A percentile compares a stretch with the other conserved stretches of the same genome.
Conservation (phyloP, 2,888 invertebrate genomes). For the Nephrotoma appendiculata region DNA sequence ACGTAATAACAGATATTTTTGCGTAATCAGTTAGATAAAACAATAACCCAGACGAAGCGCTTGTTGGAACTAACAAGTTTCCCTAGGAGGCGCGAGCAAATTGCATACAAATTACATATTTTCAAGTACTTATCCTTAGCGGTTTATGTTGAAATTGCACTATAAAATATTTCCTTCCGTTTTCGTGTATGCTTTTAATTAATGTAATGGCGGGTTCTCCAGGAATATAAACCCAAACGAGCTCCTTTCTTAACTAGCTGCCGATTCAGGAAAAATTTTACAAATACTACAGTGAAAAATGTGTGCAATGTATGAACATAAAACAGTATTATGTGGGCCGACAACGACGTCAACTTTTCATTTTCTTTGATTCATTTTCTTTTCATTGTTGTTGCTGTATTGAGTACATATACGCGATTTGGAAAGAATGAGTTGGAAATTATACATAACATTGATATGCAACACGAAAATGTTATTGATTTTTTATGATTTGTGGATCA, state of each 20-base stretch:
- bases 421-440: neutral
- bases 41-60: no score
- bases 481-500: slow-evolving; percentile 1
- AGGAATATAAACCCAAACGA: no score
- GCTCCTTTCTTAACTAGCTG: neutral
- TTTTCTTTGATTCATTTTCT: neutral
- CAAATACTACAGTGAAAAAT: neutral
- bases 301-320: neutral
- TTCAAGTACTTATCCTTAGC: no score
- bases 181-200: no score
- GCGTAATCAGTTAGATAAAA: no score
- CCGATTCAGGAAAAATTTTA: neutral
- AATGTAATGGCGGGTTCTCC: no score
- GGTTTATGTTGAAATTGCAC: no score
- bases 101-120: no score
- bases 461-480: neutral
- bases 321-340: neutral
- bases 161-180: no score
- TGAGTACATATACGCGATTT: neutral
- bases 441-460: neutral
- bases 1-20: no score
- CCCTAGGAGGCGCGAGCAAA: no score
- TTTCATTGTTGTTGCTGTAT: neutral
- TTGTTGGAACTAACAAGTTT: no score
- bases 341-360: neutral